Percentiles rank a stretch among this genome's conserved stretches.
Evolutionary conservation across 2,888 invertebrate genomes (phyloP).

Genomic region (Dexiosoma caninum): DNA sequence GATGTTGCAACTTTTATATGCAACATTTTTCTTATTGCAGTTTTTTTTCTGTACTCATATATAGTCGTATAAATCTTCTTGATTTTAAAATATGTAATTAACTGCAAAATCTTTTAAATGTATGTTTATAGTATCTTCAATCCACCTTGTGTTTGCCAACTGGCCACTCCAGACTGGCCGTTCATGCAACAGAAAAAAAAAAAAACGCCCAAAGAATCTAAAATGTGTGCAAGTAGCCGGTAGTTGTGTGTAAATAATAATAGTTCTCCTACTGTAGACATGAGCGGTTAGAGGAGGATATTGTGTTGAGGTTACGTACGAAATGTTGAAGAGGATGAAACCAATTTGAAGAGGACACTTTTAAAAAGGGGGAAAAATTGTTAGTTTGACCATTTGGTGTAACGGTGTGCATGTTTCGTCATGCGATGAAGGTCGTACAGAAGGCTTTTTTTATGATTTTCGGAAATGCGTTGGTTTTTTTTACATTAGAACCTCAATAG

Average conservation of each 20-base stretch:
- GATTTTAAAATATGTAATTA: conserved; percentile 57
- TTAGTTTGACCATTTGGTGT: too few species aligned
- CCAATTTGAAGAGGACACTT: too few species aligned
- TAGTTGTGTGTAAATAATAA: conserved; percentile 3
- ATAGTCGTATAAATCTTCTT: conserved; percentile 36
- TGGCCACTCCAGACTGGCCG: background rate
- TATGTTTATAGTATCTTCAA: conserved; percentile 31
- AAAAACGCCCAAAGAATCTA: background rate
- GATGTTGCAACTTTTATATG: conserved; percentile 7
- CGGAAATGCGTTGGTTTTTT: too few species aligned
- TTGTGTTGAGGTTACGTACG: too few species aligned
- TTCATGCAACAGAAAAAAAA: background rate
- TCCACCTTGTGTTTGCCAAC: conserved; percentile 3
- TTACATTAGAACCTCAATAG: too few species aligned
- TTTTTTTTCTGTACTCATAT: background rate
- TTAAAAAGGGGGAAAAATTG: too few species aligned
- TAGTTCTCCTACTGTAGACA: background rate
- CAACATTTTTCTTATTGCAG: background rate
- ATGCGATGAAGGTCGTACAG: too few species aligned
- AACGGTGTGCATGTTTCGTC: too few species aligned
- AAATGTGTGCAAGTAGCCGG: background rate
- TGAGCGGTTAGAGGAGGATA: background rate
- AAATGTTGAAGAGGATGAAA: too few species aligned
- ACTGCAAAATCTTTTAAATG: conserved; percentile 50
- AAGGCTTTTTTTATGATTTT: too few species aligned